Conservation (phyloP, 2,113 vertebrate species). For the Piaya cayana region DNA sequence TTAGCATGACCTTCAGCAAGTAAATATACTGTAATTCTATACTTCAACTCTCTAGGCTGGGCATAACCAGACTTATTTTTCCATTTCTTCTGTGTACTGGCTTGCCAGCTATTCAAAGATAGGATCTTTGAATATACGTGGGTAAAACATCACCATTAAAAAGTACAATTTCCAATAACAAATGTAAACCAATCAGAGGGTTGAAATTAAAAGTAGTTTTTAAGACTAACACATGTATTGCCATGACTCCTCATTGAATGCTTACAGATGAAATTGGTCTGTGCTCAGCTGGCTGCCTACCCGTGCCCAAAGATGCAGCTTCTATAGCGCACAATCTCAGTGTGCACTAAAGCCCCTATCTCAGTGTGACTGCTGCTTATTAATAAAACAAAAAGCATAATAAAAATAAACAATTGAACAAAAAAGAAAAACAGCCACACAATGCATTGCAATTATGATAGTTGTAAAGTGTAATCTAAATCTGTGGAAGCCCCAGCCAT, state of each 20-base stretch:
- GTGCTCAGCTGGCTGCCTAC: background rate
- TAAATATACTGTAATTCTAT: background rate
- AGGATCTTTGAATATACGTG: background rate
- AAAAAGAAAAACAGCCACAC: background rate
- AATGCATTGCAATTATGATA: background rate
- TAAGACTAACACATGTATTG: background rate
- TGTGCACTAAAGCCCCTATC: background rate
- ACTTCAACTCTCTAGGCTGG: background rate
- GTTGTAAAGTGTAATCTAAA: constrained; percentile 49
- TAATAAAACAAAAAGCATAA: background rate
- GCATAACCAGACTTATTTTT: background rate
- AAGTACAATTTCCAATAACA: background rate
- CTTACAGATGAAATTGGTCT: background rate
- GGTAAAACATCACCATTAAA: background rate
- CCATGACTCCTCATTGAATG: background rate
- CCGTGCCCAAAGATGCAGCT: background rate
- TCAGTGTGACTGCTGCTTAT: background rate
- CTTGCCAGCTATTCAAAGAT: background rate
- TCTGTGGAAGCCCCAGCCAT: constrained; percentile 17
- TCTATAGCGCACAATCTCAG: background rate
- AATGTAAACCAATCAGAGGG: background rate
- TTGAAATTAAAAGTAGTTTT: background rate
- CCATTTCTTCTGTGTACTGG: background rate
- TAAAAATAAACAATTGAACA: background rate
- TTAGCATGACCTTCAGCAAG: background rate